A percentile compares a stretch with the other conserved stretches of the same genome.
These are phyloP conservation scores for Pegoplata infirma DNA, from an alignment of 2,888 invertebrate species.

Conservation along the genomic window DNA sequence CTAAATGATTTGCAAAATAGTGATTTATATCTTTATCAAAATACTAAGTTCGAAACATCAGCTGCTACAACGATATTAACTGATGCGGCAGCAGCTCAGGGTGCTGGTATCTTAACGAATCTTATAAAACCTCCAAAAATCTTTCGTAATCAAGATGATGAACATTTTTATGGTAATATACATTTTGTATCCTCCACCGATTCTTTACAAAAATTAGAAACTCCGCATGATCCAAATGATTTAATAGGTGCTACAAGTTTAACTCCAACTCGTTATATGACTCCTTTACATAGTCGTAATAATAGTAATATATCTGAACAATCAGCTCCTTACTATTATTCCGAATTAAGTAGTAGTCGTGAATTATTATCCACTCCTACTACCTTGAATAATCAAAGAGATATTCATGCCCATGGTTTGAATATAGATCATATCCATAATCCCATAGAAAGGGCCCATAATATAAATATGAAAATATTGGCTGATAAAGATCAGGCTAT, in stretches of 20 bases:
- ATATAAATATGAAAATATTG: constrained; percentile 82
- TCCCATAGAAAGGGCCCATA: constrained; percentile 79
- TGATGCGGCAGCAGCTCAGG: constrained; percentile 67
- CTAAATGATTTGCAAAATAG: constrained; percentile 82
- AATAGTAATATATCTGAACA: constrained; percentile 82
- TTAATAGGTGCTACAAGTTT: constrained; percentile 66
- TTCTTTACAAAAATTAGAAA: constrained; percentile 72
- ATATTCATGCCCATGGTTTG: constrained; percentile 78
- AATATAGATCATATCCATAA: constrained; percentile 74
- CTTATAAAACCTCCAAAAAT: constrained; percentile 77
- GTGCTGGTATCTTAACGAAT: constrained; percentile 70
- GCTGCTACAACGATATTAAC: constrained; percentile 61
- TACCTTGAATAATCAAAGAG: constrained; percentile 87
- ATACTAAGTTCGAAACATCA: constrained; percentile 60
- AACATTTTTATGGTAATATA: constrained; percentile 77
- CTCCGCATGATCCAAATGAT: constrained; percentile 62
- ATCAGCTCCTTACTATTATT: constrained; percentile 91
- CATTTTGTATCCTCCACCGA: constrained; percentile 77
- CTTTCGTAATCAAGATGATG: constrained; percentile 76
- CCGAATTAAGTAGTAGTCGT: constrained; percentile 79
- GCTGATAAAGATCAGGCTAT: constrained; percentile 82
- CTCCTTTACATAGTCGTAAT: constrained; percentile 82
- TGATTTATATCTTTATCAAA: constrained; percentile 77
- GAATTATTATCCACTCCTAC: constrained; percentile 69
- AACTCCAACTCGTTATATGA: constrained; percentile 68